Conservation (phyloP, 1,140 invertebrate species). For the Magallana angulata region DNA sequence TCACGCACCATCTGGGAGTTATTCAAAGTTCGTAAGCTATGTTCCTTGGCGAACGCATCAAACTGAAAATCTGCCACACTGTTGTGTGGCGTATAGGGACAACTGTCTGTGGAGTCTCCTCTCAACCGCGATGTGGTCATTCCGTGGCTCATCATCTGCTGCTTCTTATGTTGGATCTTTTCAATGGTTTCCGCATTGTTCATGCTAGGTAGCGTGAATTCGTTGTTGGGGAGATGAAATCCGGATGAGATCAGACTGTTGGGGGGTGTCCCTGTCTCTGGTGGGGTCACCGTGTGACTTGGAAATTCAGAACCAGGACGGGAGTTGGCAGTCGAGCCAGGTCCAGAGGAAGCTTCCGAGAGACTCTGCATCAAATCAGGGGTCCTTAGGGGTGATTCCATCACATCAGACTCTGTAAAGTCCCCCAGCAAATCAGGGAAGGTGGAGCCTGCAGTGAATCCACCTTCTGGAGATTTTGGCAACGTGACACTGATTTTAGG, state of each 20-base stretch:
- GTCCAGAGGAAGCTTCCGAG: conserved; percentile 37
- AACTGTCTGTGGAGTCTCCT: conserved; percentile 6
- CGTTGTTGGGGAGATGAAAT: conserved; percentile 5
- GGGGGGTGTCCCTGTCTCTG: conserved; percentile 45
- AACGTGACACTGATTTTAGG: neutral
- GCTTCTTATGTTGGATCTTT: conserved; percentile 69
- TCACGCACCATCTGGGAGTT: conserved; percentile 75
- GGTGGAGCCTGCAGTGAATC: no score
- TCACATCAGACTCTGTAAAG: conserved; percentile 46
- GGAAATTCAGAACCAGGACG: conserved; percentile 61
- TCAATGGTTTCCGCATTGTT: conserved; percentile 74
- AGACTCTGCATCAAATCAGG: conserved; percentile 39
- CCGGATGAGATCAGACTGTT: conserved; percentile 49
- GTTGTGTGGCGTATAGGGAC: conserved; percentile 70
- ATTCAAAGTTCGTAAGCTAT: conserved; percentile 75
- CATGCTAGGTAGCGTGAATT: conserved; percentile 71
- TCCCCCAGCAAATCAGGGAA: conserved; percentile 24
- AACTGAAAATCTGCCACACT: conserved; percentile 69
- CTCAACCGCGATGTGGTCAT: neutral
- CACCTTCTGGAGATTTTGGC: neutral
- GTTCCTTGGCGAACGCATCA: conserved; percentile 56
- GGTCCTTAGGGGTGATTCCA: conserved; percentile 35
- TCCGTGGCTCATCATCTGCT: conserved; percentile 12
- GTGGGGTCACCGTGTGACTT: conserved; percentile 62
- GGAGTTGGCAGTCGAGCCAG: conserved; percentile 47